Evolutionary conservation across 2,113 vertebrate species (phyloP).

Genomic region (Gavia stellata): DNA sequence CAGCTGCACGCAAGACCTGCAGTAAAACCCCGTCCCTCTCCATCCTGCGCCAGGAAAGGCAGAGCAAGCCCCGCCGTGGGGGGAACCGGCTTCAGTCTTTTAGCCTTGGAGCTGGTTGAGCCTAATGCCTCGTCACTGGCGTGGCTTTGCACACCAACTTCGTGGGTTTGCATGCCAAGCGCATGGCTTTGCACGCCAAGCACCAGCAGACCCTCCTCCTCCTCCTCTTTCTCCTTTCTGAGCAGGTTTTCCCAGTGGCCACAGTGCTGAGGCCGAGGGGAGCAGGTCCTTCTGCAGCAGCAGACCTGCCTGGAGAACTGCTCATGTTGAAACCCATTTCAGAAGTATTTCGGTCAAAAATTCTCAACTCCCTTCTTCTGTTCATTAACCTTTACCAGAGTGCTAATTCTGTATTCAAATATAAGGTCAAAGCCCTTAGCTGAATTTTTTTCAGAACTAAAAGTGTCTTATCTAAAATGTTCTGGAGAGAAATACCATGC

Average conservation of each 20-base stretch:
- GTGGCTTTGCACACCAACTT: background rate
- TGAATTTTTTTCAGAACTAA: background rate
- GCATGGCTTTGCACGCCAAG: background rate
- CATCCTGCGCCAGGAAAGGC: background rate
- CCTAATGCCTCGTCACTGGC: background rate
- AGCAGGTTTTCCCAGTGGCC: background rate
- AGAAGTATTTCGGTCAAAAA: background rate
- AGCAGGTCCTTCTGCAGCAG: background rate
- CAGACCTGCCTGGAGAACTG: background rate
- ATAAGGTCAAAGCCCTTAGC: slow-evolving; percentile 38
- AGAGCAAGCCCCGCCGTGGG: background rate
- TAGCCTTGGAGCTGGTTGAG: background rate
- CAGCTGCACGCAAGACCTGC: background rate
- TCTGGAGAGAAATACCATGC: background rate
- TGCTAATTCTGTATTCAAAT: background rate
- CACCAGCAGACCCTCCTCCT: background rate
- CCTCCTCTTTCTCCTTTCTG: background rate
- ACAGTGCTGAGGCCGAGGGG: rapidly evolving
- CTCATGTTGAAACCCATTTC: background rate
- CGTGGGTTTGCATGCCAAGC: background rate
- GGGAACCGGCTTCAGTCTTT: background rate
- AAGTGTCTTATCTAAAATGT: background rate
- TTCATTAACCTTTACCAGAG: slow-evolving; percentile 40
- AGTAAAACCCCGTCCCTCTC: background rate
- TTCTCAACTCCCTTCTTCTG: background rate